Evolutionary conservation across 1,140 invertebrate species (phyloP), one percentile per base, ranked within the genome.

Genomic region (Ips typographus): DNA sequence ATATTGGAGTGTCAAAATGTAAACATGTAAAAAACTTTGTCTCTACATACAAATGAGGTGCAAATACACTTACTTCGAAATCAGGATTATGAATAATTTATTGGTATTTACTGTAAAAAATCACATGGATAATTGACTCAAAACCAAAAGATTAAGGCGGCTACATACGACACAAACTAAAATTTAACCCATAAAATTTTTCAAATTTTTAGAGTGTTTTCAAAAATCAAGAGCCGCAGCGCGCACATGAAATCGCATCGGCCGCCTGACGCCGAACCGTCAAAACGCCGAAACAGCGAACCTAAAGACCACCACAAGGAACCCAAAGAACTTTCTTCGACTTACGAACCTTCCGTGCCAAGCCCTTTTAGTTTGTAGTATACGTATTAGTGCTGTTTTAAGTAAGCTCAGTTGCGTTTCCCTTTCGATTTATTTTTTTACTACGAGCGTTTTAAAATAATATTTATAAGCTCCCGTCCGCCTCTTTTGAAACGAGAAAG

Each of bases 161-260:
- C 47, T 39, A 49, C 36, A 3, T 5, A 58, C 37, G 39, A n/a
- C 39, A 2, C 3, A 49, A 58, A 59, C 4, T 57, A 62, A 55
- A 8, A 5, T 72, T 22, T 7, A 65, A 4, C 40, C 57, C 76
- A 78, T 81, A 75, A 49, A 44, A 22, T 22, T 22, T 22, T 22
- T 22, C 22, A 22, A 49, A 80, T 70, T 82, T 84, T 74, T 87
- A 97, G 95, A 87, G 90, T 96, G 82, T 98, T 98, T 88, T 90
- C 90, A 83, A 98, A 98, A 89, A 94, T 98, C 76, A 97, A 97
- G 87, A 97, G 94, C 86, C 89, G 95, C 83, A 97, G 94, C 86
- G 95, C 95, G 64, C 95, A 98, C 84, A 98, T 98, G 95, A 98
- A 98, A 85, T 96, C 94, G 70, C 95, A 98, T 85, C 88, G 92